Evolutionary conservation across 2,113 vertebrate species (phyloP), one percentile per base, ranked within the genome.

Genomic region (Pelusios castaneus): DNA sequence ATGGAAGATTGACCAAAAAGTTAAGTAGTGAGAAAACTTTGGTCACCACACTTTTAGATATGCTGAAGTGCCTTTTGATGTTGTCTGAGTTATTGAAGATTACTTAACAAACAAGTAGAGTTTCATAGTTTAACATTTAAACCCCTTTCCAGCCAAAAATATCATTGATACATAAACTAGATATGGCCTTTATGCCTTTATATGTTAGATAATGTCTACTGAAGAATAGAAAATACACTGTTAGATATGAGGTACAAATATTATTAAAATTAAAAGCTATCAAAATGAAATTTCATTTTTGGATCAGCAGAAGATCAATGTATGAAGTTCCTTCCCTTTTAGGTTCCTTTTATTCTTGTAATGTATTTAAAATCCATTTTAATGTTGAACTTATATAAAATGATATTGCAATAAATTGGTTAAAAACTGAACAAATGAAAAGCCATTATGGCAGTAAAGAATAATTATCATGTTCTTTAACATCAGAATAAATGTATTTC

Each of bases 221-320:
- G 84, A 82, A 51, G 76, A 95, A 43, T 54, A 91, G 79, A 80
- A 80, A 83, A 34, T 45, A 45, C 12, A 43, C 49, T 83, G 21
- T 81, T 47, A 47, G 47, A 47, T 47, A 47, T 6, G 47, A 47
- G 47, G 47, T 47, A 47, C 47, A 47, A 47, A 47, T 47, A 47
- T 47, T 47, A 47, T 47, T 47, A 8, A 47, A 47, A 47, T 47
- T 47, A 47, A 10, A 47, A 47, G 47, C 47, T 10, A 47, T 47
- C 47, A 47, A 8, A 10, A 47, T 47, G 7, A 47, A 47, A 47
- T 47, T 47, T 47, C 47, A 47, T 8, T 47, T 47, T 47, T 47
- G 19, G 22, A 60, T 77, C 80, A 45, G 82, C 43, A n/a, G 43
- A 60, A 78, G 29, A 29, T 60, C 17, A 31, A 31, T 43, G 38